Evolutionary conservation across 2,113 vertebrate species (phyloP).

Genomic region (Myiopsitta monachus): DNA sequence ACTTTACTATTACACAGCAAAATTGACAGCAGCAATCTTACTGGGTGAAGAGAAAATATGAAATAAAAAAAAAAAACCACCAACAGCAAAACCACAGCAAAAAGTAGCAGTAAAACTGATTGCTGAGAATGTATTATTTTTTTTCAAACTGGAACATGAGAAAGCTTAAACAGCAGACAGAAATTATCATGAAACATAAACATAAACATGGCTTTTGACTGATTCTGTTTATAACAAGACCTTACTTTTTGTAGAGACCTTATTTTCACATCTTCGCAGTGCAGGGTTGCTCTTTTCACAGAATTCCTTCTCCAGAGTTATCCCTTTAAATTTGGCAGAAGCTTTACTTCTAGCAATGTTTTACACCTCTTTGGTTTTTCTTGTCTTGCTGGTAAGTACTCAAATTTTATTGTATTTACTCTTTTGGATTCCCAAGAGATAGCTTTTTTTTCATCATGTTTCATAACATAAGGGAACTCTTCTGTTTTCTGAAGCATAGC

Average conservation of each 20-base stretch:
- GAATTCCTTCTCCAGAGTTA: neutral
- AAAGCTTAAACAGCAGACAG: neutral
- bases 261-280: neutral
- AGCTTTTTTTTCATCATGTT: neutral
- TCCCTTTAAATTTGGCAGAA: neutral
- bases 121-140: neutral
- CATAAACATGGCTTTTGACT: neutral
- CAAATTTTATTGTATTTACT: conserved; percentile 7
- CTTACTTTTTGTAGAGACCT: neutral
- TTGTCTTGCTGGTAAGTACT: neutral
- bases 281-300: neutral
- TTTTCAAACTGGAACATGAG: neutral
- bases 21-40: neutral
- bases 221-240: neutral
- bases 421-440: conserved; percentile 5
- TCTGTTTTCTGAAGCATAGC: neutral
- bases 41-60: neutral
- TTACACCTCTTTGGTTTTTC: neutral
- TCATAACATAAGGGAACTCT: neutral
- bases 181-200: neutral
- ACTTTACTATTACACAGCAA: neutral
- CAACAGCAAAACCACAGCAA: neutral
- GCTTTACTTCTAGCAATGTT: neutral
- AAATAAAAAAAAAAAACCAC: neutral
- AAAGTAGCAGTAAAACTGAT: neutral